These are phyloP conservation scores for Leptinotarsa rubiginosa DNA, from an alignment of 2,888 invertebrate genomes.

Conservation along the genomic window DNA sequence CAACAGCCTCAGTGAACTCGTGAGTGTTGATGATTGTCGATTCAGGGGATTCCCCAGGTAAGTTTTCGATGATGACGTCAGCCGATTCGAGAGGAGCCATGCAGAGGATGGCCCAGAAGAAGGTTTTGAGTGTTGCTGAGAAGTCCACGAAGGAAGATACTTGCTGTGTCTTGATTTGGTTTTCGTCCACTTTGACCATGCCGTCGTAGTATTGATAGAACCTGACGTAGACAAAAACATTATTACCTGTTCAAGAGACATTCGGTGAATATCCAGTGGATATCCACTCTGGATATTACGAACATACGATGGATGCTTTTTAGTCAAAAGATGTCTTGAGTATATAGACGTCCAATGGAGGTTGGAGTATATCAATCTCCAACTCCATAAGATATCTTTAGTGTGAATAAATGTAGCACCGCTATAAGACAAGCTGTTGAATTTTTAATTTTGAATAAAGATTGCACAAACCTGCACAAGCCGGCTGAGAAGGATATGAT, in stretches of 20 bases:
- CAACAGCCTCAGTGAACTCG: constrained; percentile 74
- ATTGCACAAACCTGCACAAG: constrained; percentile 64
- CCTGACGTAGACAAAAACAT: too few species aligned
- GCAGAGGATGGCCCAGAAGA: constrained; percentile 79
- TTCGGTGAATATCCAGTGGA: too few species aligned
- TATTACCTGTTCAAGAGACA: too few species aligned
- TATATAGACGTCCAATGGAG: too few species aligned
- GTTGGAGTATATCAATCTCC: too few species aligned
- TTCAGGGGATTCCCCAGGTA: constrained; percentile 66
- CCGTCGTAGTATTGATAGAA: constrained; percentile 77
- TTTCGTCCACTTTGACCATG: constrained; percentile 63
- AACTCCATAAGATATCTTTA: too few species aligned
- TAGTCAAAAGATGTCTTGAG: too few species aligned
- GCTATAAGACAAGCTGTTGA: too few species aligned
- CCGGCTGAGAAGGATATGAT: constrained; percentile 73
- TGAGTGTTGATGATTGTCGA: constrained; percentile 70
- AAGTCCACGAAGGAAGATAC: constrained; percentile 73
- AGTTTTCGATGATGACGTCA: constrained; percentile 75
- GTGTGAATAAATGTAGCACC: too few species aligned
- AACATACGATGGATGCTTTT: too few species aligned
- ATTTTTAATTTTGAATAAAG: too few species aligned
- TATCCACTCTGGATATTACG: too few species aligned
- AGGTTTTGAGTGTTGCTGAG: constrained; percentile 71
- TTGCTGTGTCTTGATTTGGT: constrained; percentile 71
- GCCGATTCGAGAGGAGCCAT: constrained; percentile 76